Evolutionary conservation across 2,888 invertebrate genomes (phyloP).

Genomic region (Adineta ricciae): DNA sequence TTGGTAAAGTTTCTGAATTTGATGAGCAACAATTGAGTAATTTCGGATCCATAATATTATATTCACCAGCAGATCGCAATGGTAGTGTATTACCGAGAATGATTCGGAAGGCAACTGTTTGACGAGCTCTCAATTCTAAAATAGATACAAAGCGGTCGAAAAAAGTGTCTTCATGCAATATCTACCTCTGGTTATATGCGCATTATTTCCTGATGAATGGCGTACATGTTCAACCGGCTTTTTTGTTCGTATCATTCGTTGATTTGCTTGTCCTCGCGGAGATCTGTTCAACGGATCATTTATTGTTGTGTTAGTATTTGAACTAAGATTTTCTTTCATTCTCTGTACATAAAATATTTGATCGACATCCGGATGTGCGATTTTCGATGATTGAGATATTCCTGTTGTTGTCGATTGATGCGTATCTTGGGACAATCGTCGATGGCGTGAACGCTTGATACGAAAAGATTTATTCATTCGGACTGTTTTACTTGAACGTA

Average conservation of each 20-base stretch:
- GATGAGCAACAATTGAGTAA: background rate
- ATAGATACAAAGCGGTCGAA: no score
- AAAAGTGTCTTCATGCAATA: background rate
- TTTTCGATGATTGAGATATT: background rate
- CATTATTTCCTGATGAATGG: background rate
- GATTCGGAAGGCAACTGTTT: background rate
- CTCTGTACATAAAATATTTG: background rate
- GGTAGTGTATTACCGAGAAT: background rate
- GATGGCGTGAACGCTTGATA: background rate
- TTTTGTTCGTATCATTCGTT: background rate
- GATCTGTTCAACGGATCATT: background rate
- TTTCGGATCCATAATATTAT: background rate
- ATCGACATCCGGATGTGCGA: background rate
- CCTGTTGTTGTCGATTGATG: background rate
- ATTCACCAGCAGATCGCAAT: background rate
- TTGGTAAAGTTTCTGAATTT: background rate
- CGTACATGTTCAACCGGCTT: background rate
- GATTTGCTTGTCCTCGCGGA: background rate
- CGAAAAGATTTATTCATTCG: background rate
- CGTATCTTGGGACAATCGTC: background rate
- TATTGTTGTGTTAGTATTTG: background rate
- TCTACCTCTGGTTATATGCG: background rate
- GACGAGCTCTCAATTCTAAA: background rate
- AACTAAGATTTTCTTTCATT: background rate
- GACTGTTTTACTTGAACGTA: background rate